Percentiles rank a stretch among this genome's conserved stretches.
Evolutionary conservation across 2,888 invertebrate genomes (phyloP).

Genomic region (Leucozona laternaria): DNA sequence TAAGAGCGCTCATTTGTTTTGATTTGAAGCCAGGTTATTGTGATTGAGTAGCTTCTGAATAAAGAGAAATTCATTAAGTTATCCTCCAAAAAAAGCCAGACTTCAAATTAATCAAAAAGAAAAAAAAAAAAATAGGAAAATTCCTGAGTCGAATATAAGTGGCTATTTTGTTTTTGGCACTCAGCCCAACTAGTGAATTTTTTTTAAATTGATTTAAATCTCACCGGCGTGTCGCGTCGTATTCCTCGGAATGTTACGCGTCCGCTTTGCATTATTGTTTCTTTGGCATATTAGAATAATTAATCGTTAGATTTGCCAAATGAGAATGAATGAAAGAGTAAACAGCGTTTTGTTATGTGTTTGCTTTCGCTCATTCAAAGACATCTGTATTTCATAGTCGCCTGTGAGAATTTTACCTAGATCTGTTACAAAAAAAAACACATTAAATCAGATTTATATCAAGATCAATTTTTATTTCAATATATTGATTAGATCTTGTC

Average conservation of each 20-base stretch:
- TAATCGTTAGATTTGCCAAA: too few relatives aligned
- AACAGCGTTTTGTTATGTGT: too few relatives aligned
- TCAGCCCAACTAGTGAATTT: conserved; percentile 27
- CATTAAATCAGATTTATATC: too few relatives aligned
- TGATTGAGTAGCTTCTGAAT: conserved; percentile 18
- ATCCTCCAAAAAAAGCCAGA: conserved; percentile 42
- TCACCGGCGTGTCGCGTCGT: not conserved
- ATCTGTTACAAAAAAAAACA: too few relatives aligned
- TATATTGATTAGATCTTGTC: too few relatives aligned
- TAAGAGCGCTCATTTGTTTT: not conserved
- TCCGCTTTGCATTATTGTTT: not conserved
- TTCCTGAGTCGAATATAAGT: conserved; percentile 55
- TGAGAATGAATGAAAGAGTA: too few relatives aligned
- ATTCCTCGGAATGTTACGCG: conserved; percentile 7
- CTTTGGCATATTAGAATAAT: conserved; percentile 12
- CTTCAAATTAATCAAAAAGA: conserved; percentile 28
- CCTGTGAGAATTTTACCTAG: too few relatives aligned
- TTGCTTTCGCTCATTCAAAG: too few relatives aligned
- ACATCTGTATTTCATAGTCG: too few relatives aligned
- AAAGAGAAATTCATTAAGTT: conserved; percentile 58
- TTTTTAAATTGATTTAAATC: conserved; percentile 17
- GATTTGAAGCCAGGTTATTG: conserved; percentile 10
- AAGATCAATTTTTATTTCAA: not conserved
- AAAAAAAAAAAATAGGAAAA: conserved; percentile 35
- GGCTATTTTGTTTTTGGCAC: conserved; percentile 15